Evolutionary conservation across 2,113 vertebrate genomes (phyloP).

Genomic region (Microtus montanus): DNA sequence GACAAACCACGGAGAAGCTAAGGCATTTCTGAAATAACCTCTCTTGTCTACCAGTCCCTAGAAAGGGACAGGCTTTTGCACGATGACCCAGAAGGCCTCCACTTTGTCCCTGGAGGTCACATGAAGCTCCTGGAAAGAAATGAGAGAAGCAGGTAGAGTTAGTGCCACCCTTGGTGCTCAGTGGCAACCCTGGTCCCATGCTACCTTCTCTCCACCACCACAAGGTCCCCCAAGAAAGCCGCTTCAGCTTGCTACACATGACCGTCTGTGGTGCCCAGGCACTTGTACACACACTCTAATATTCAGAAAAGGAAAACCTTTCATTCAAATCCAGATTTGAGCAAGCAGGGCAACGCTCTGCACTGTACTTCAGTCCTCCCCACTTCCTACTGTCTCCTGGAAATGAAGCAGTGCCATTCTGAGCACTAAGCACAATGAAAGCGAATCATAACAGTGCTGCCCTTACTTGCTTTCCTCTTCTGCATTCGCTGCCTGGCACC

Average conservation of each 20-base stretch:
- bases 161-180: rapidly evolving
- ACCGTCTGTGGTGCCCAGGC: neutral
- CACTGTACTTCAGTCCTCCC: neutral
- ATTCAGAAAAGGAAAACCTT: neutral
- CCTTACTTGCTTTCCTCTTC: neutral
- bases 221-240: neutral
- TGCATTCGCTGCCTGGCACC: neutral
- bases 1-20: neutral
- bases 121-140: neutral
- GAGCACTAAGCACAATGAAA: neutral
- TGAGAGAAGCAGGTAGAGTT: neutral
- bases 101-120: neutral
- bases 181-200: neutral
- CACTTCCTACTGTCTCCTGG: neutral
- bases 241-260: too few species aligned
- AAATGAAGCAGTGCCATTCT: neutral
- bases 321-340: neutral
- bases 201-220: neutral
- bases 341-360: neutral
- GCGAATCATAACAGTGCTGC: neutral
- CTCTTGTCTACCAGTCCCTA: neutral
- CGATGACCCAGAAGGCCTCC: neutral
- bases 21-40: neutral
- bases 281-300: neutral
- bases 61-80: neutral